Evolutionary conservation across 2,888 invertebrate genomes (phyloP), one percentile per base, ranked within the genome.

Genomic region (Tetheella fluctuosa): DNA sequence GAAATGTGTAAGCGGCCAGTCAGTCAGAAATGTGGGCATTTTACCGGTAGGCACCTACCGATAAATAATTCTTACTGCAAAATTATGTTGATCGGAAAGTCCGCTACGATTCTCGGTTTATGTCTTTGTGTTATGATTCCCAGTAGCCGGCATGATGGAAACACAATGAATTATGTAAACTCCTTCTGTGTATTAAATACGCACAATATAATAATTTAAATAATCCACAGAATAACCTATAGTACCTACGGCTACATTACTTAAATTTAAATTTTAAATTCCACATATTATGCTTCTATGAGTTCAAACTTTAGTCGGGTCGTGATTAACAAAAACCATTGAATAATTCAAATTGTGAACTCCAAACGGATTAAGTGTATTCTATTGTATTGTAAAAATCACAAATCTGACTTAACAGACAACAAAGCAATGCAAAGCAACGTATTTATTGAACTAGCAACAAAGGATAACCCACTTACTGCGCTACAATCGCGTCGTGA

Each of bases 391-490:
- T 59, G 62, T 60, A 30, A 52, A 52, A 42, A 60, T 58, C 58
- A 53, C 59, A 59, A 55, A 54, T 59, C 23, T 54, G 55, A 58
- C 54, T 58, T 30, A 52, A 54, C 37, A 37, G 61, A 67, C 65
- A 71, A 73, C 71, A 72, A 73, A 69, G 71, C 63, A 56, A 25
- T 60, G 59, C 62, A 66, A 67, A 65, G 69, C 68, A 63, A 60
- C 63, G 64, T 67, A 63, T 62, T 60, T 69, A 73, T 72, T 67
- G 70, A 70, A 55, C 59, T 57, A 56, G 54, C 62, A 64, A 76
- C 76, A 75, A 73, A 75, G 71, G 71, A 64, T 65, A 65, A 68
- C 70, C 68, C 74, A 74, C 72, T 75, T 72, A 69, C 64, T 59
- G 67, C 64, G 58, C 39, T 52, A 53, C 57, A 37, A 60, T 59